These are phyloP conservation scores for Zygothrica quintamaculata DNA, from an alignment of 2,888 invertebrate genomes.

Conservation along the genomic window DNA sequence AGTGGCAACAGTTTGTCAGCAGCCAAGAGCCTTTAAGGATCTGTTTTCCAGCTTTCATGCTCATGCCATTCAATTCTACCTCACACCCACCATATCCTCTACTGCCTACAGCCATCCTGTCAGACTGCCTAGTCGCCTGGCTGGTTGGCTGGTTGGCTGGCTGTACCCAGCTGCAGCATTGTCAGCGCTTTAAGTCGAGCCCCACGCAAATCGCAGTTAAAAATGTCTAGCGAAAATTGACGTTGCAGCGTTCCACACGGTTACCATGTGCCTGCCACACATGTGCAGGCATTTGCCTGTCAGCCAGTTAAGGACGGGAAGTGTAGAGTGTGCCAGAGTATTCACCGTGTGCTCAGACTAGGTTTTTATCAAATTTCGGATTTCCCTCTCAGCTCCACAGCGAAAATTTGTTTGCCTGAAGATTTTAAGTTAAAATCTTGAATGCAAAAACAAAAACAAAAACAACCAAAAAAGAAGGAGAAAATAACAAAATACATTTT, in stretches of 20 bases:
- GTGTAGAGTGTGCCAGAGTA: too few species aligned
- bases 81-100: too few species aligned
- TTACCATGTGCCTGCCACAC: constrained; percentile 39
- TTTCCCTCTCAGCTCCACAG: constrained; percentile 1
- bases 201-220: constrained; percentile 58
- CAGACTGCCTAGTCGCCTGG: not conserved
- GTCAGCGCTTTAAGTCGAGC: constrained; percentile 55
- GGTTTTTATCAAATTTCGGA: not conserved
- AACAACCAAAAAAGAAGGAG: too few species aligned
- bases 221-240: constrained; percentile 61
- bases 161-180: constrained; percentile 42
- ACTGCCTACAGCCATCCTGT: constrained; percentile 3
- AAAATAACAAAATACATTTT: too few species aligned
- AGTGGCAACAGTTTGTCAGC: constrained; percentile 80
- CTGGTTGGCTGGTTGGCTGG: not conserved
- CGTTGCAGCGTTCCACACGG: constrained; percentile 43
- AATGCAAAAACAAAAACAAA: too few species aligned
- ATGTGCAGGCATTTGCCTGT: constrained; percentile 56
- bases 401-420: too few species aligned
- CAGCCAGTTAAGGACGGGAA: not conserved
- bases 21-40: constrained; percentile 62
- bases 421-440: not conserved
- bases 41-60: constrained; percentile 34
- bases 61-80: too few species aligned
- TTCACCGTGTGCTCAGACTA: not conserved